Base-by-base conservation (phyloP, 2,113 vertebrate genomes). In the Jaculus jaculus region DNA sequence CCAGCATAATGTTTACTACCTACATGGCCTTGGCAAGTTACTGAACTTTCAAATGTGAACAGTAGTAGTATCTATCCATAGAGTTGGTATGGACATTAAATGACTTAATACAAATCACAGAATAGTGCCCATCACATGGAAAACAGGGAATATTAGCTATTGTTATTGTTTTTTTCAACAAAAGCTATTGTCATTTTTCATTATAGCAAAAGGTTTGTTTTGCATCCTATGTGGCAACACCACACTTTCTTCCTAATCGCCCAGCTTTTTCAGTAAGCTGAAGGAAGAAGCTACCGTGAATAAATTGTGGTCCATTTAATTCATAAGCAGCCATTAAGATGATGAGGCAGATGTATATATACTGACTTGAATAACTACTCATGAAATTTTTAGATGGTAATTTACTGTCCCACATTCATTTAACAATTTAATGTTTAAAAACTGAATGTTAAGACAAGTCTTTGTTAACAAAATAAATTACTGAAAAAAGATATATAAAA, bases 381-480 rank as follows among this genome's bases (percentile, higher is more conserved):
- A 68, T 84, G 61, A 66, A 91, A 58, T 78, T 96, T 91, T 90
- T 82, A 78, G 66, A 58, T 81, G 23, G 24, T 84, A 90, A 78
- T 79, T 89, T 94, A 12, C 7, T 84, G 4, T 84, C 86, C 60
- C 0, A 68, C 37, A 60, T 80, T 93, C 30, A 69, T 84, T 80
- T 73, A 20, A 90, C 26, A 92, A 65, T 69, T 95, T 94, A 84
- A 80, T 54, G 3, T 87, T 94, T 94, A 83, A 92, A 91, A 82
- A 58, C 13, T 34, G 2, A 74, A 26, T 71, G 24, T 87, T 77
- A 80, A 80, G 82, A 78, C 1, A 9, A 26, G 8, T 72, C n/a
- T 91, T 89, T 93, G 8, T 81, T 92, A 90, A 89, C 26, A 60
- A 69, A 77, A 92, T 73, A 87, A 89, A 94, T 60, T 81, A 84